A percentile compares a stretch with the other conserved stretches of the same genome.
Evolutionary conservation across 2,888 invertebrate genomes (phyloP).

Genomic region (Pseudococcus viburni): DNA sequence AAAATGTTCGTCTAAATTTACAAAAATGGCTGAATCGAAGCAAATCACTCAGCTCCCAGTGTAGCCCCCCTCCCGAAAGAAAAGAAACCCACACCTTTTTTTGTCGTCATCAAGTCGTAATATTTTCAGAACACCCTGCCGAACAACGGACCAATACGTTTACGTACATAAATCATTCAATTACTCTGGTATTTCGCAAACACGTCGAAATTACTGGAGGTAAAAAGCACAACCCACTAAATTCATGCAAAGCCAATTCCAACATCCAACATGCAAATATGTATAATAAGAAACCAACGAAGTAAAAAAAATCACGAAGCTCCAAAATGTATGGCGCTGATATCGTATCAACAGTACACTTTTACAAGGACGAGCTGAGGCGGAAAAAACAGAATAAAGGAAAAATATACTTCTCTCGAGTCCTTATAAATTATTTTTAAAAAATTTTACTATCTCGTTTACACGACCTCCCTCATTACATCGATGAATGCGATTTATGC

Average conservation of each 20-base stretch:
- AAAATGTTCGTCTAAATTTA: too few species aligned
- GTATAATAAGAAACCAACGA: not conserved
- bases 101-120: not conserved
- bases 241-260: not conserved
- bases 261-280: not conserved
- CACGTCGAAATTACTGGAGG: not conserved
- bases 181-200: not conserved
- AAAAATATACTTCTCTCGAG: too few species aligned
- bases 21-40: too few species aligned
- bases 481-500: too few species aligned
- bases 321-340: not conserved
- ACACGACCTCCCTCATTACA: too few species aligned
- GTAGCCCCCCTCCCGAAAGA: too few species aligned
- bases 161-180: not conserved
- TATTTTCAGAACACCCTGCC: not conserved
- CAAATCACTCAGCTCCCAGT: too few species aligned
- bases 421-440: too few species aligned
- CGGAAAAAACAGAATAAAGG: not conserved
- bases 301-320: not conserved
- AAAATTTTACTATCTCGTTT: too few species aligned
- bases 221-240: not conserved
- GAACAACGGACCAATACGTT: not conserved
- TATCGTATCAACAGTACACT: too few species aligned
- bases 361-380: not conserved
- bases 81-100: not conserved